These are phyloP conservation scores for Machaerirhynchus nigripectus DNA, from an alignment of 2,113 vertebrate genomes.

Conservation along the genomic window DNA sequence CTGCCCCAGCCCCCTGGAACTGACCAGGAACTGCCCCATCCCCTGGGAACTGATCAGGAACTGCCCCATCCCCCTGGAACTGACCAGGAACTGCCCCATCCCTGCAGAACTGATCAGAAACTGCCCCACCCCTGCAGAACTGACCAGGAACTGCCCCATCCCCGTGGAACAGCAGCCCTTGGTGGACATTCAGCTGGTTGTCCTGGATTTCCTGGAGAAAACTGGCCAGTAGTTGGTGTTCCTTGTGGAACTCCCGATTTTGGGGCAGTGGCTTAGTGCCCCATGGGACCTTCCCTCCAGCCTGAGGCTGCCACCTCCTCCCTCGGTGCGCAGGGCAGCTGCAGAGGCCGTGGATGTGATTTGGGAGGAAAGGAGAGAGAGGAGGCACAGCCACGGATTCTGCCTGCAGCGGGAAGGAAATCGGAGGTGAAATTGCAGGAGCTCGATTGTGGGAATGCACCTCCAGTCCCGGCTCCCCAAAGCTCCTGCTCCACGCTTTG, in stretches of 20 bases:
- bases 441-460: neutral
- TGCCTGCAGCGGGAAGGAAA: neutral
- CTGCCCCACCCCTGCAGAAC: neutral
- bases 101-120: neutral
- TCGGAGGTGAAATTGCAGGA: neutral
- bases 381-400: neutral
- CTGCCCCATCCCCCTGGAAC: neutral
- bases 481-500: neutral
- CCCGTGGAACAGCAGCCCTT: accelerated
- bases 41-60: too few relatives aligned
- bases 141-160: neutral
- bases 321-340: accelerated
- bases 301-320: neutral
- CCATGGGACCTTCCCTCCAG: accelerated
- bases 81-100: neutral
- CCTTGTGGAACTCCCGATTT: too few relatives aligned
- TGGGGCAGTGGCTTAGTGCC: neutral
- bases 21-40: neutral
- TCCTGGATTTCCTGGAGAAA: neutral
- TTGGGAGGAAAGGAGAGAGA: neutral
- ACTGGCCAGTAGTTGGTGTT: accelerated
- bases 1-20: too few relatives aligned
- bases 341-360: neutral
- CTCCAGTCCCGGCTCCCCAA: neutral
- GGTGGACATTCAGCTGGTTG: neutral